Conservation (phyloP, 1,140 invertebrate genomes). For the Samia ricini region DNA sequence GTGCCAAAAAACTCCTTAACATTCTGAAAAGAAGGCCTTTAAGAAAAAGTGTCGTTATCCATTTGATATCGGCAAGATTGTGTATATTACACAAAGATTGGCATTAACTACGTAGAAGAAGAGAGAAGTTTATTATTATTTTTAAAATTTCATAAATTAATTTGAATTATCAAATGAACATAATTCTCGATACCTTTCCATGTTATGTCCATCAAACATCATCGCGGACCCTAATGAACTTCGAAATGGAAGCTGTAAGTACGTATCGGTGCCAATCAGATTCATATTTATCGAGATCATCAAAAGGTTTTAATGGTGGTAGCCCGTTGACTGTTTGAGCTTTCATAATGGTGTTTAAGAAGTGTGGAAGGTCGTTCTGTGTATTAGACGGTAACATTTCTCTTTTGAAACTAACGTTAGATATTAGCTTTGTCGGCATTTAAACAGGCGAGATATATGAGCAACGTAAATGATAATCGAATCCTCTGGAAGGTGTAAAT, state of each 20-base stretch:
- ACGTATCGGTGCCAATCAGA: slow-evolving; percentile 70
- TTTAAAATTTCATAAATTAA: too few species aligned
- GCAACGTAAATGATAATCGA: not conserved
- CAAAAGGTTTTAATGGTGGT: slow-evolving; percentile 62
- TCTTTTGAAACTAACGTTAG: not conserved
- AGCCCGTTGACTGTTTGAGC: slow-evolving; percentile 23
- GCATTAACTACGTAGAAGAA: too few species aligned
- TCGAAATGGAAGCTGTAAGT: slow-evolving; percentile 65
- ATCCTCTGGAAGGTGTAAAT: too few species aligned
- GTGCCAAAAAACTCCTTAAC: too few species aligned
- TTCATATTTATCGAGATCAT: slow-evolving; percentile 65
- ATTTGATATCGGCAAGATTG: too few species aligned
- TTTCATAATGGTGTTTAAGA: slow-evolving; percentile 39
- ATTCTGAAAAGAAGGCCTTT: too few species aligned
- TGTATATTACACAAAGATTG: too few species aligned
- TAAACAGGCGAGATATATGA: not conserved
- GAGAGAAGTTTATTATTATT: too few species aligned
- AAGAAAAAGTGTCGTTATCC: too few species aligned
- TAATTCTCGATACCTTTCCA: slow-evolving; percentile 15
- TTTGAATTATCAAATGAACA: too few species aligned
- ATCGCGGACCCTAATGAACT: slow-evolving; percentile 65
- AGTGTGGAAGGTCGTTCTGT: slow-evolving; percentile 37
- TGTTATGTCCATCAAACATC: slow-evolving; percentile 40
- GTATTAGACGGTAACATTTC: not conserved
- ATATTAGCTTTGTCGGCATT: not conserved